Base-by-base conservation (phyloP, 2,113 vertebrate species). In the Myotis lucifugus region DNA sequence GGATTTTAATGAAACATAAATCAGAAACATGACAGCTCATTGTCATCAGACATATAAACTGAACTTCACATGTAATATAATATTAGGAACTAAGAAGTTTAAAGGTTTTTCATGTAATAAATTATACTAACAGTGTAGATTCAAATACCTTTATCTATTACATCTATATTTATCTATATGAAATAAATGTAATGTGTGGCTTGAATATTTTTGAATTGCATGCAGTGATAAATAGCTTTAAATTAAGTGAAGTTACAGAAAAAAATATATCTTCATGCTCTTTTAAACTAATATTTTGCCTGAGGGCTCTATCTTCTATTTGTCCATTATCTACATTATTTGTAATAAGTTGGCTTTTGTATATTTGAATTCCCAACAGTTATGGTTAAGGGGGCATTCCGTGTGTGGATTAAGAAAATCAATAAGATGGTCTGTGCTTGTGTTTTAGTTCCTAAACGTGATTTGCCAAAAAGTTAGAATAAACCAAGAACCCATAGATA, bases 201-300 rank as follows among this genome's bases (percentile, higher is more conserved):
- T 87, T 90, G 52, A 69, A 8, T 82, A 83, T 32, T 92, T 95
- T 25, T 6, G 29, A 27, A 29, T 69, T 83, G 6, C 23, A 61
- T 37, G 4, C 10, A 77, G 61, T 87, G 61, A 84, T 74, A 89
- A 83, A 69, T 37, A 90, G 64, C 15, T 91, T 92, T 79, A 37
- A 21, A 72, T 48, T 73, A 72, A 19, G 64, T 90, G 40, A 64
- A 3, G 0, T 84, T 73, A 50, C 52, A 8, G 42, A 4, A n/a
- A 40, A 37, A 64, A 84, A 67, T 13, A 7, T 54, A 6, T 88
- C 5, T 95, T 90, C 3, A 4, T 64, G 29, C 12, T 82, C 25
- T 85, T 93, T 88, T 87, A 50, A 91, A 81, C 15, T 52, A 61
- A 14, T 40, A 77, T 69, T 96, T 92, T 95, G 34, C 52, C 18